Evolutionary conservation across 2,113 vertebrate genomes (phyloP), one percentile per base, ranked within the genome.

Genomic region (Oryzias melastigma): DNA sequence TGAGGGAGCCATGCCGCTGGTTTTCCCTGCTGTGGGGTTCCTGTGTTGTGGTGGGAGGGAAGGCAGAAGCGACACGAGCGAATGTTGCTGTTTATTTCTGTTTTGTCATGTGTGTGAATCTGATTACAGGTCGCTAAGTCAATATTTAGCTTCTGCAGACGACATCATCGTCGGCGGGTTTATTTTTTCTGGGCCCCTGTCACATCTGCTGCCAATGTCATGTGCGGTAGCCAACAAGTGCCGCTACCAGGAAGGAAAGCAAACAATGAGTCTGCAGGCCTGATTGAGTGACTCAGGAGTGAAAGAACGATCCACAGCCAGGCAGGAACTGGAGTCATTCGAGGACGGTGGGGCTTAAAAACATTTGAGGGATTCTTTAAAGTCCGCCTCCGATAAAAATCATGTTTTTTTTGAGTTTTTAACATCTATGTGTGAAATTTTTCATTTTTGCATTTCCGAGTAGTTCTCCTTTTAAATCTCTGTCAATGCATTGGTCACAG

Each of bases 101-200:
- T 86, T 88, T 87, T 90, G 87, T 90, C 82, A 83, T 90, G 88
- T 89, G 88, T 84, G 89, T 87, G 85, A 91, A 93, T 89, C 87
- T 91, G 90, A 92, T 92, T 93, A 93, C 89, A 91, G 90, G 89
- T 91, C 86, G 68, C 87, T 91, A 90, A 91, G 90, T 90, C 90
- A 91, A 91, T 91, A 91, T 92, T 92, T 92, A 92, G 85, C 89
- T 89, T 90, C 87, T 90, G 90, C 68, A 85, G 91, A 90, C 75
- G 65, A 84, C 82, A 85, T 84, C 88, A 65, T 84, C 82, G 65
- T 73, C 61, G 77, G 80, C 54, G 66, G 73, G 90, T 90, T 90
- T 92, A 90, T 92, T 93, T 92, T 84, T 67, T 79, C 79, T 86
- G 77, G 70, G 78, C 76, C 81, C 35, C 75, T 42, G 45, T 77